These are phyloP conservation scores for Meloe dianella DNA, from an alignment of 2,888 invertebrate genomes.

Conservation along the genomic window DNA sequence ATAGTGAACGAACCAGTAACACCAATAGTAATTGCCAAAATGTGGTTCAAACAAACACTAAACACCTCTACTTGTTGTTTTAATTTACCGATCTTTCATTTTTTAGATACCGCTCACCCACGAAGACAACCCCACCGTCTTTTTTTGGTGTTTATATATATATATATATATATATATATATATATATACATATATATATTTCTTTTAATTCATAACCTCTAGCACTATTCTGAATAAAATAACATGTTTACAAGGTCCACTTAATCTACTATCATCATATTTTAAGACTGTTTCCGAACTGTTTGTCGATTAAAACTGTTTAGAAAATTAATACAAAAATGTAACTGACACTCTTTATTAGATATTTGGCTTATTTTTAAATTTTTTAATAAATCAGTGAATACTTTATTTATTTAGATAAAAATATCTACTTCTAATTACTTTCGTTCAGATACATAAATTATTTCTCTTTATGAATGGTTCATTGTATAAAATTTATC, in stretches of 20 bases:
- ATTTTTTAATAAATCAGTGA: no score
- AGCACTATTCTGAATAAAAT: not conserved
- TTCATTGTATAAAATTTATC: no score
- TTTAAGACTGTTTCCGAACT: not conserved
- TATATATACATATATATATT: not conserved
- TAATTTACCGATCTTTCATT: constrained; percentile 3
- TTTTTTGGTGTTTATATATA: no score
- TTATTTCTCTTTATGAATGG: no score
- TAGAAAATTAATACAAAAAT: no score
- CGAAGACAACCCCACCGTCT: not conserved
- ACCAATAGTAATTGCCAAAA: constrained; percentile 32
- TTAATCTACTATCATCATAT: not conserved
- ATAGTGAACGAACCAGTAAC: constrained; percentile 30
- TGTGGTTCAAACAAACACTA: constrained; percentile 29
- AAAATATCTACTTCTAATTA: no score
- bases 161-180: no score
- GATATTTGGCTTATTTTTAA: no score
- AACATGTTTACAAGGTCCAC: not conserved
- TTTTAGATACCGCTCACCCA: not conserved
- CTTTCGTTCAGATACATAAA: no score
- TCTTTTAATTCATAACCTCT: not conserved
- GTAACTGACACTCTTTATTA: no score
- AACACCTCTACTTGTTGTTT: constrained; percentile 19
- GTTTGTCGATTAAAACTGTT: not conserved
- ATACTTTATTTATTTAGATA: no score